Evolutionary conservation across 2,888 invertebrate species (phyloP), one percentile per base, ranked within the genome.

Genomic region (Lordiphosa andalusiaca): DNA sequence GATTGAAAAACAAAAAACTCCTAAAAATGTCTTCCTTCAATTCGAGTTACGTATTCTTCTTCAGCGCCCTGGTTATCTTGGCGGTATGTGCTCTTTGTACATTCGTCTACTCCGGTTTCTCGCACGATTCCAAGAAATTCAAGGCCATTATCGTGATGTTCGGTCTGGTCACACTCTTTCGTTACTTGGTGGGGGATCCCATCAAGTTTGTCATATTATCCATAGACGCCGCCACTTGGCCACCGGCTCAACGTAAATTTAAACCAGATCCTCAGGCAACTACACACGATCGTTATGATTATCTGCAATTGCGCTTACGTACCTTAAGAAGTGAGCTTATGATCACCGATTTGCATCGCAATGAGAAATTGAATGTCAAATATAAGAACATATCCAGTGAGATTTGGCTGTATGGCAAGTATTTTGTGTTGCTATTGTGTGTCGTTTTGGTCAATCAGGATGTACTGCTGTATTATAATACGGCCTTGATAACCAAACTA

Each of bases 381-480:
- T 89, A 84, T 51, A 68, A 74, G n/a, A 46, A 55, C 2, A 75
- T 88, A 10, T 55, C 82, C 1, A 12, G 47, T 0, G 89, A 89
- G 35, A 39, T 88, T 7, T 71, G 75, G 39, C 52, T 87, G 0
- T 86, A 83, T 55, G 69, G 77, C 1, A 73, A 67, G 23, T 86
- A 88, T 38, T 82, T 87, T 12, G 4, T 77, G 0, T 30, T 83
- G 0, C 46, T 86, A 2, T 51, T 85, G 0, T 42, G 82, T 2
- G 36, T 87, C 12, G 61, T 87, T 2, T 51, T 84, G 3, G 69
- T 74, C 0, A 69, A 77, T 0, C 65, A 67, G 0, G 75, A 86
- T 52, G 13, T 59, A 0, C 23, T 69, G 9, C 16, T 66, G 0
- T 89, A 82, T 48, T 84, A 71, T 35, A 88, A 87, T 37, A 87